phyloP scores from a whole-genome alignment of 2,797 vertebrate species.

The Rhinogobio ventralis region DNA sequence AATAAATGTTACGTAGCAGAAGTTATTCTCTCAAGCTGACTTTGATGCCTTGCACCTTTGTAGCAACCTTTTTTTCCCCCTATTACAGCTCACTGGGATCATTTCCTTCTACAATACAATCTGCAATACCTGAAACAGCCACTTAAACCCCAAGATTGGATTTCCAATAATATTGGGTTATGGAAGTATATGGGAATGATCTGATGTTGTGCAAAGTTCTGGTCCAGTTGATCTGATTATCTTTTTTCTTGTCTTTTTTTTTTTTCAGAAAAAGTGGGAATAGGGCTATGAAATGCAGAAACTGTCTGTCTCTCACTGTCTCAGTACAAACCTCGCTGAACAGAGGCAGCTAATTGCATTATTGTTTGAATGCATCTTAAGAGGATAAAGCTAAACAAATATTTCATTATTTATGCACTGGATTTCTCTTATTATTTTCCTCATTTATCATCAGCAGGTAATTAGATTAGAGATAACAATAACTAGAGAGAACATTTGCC shows the following conservation, averaged over 20 bases:
- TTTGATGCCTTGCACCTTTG: conserved; percentile 44
- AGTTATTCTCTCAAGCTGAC: conserved; percentile 26
- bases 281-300: conserved; percentile 35
- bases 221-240: conserved; percentile 4
- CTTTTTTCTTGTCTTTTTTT: not conserved
- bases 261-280: conserved; percentile 14
- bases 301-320: conserved; percentile 31
- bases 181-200: conserved; percentile 14
- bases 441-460: conserved; percentile 37
- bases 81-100: conserved; percentile 13
- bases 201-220: not conserved
- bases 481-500: conserved; percentile 64
- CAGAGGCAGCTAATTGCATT: conserved; percentile 49
- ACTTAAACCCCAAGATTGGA: conserved; percentile 21
- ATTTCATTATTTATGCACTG: conserved; percentile 61
- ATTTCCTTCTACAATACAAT: conserved; percentile 27
- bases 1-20: conserved; percentile 50
- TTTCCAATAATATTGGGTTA: conserved; percentile 9
- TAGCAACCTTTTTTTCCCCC: conserved; percentile 30
- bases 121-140: conserved; percentile 30
- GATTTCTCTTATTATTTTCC: conserved; percentile 43
- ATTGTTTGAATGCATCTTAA: conserved; percentile 17
- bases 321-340: conserved; percentile 27
- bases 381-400: conserved; percentile 20
- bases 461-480: conserved; percentile 56